Base-by-base conservation (phyloP, 2,113 vertebrate species). In the Chaenogobius annularis region DNA sequence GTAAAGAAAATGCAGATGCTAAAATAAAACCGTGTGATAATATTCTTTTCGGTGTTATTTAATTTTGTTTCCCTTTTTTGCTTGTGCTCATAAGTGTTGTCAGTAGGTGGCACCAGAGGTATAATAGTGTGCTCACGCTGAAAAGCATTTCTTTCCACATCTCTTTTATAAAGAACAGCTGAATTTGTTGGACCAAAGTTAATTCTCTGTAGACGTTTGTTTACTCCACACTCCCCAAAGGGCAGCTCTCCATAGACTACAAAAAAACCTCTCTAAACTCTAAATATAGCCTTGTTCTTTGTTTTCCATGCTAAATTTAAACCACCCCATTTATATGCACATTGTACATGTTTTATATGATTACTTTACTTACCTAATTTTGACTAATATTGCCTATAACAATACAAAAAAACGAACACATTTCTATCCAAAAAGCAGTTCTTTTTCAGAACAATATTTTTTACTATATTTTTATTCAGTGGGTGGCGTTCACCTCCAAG, bases 1-100 rank as follows among this genome's bases (percentile, higher is more conserved):
- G 86, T 84, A 83, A 86, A 86, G 82, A 81, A 73, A 83, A 81
- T 66, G 31, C 69, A 70, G 73, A 74, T 80, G 58, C 79, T 85
- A 85, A 76, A 66, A 66, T 66, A 66, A 66, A 66, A 22, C n/a
- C 3, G 56, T 10, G 23, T 61, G 58, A 19, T 37, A 13, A 22
- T 47, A 20, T 47, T 12, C 10, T 66, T 66, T 47, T 31, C 26
- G 0, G 5, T 44, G 9, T 11, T 10, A 12, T 5, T 1, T n/a
- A n/a, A n/a, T n/a, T 65, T 13, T 15, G 5, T 46, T n/a, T 46
- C 12, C 10, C 2, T 66, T 23, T 46, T 13, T 2, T 64, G 10
- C 26, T 37, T 23, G 20, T 56, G 23, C 44, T 44, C 17, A 7
- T 37, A n/a, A 5, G 19, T 62, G 15, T n/a, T 17, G 19, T 43